Evolutionary conservation across 2,113 vertebrate species (phyloP).

Genomic region (Chlamydotis undulata): DNA sequence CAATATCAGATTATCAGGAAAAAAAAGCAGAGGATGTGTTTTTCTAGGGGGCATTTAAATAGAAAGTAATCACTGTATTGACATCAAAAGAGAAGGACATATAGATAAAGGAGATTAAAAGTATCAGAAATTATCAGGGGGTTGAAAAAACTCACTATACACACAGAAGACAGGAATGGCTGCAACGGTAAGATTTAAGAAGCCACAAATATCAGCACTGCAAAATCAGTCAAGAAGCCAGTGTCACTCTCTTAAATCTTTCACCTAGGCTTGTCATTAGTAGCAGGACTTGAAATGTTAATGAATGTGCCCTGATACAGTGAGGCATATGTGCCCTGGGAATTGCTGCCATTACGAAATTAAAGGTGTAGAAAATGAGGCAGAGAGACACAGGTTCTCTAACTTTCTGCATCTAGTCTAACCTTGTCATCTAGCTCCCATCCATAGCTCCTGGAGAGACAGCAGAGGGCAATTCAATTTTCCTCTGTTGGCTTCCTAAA

Average conservation of each 20-base stretch:
- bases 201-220: background rate
- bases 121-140: background rate
- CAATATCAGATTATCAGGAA: background rate
- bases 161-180: background rate
- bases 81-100: background rate
- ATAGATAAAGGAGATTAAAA: background rate
- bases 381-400: background rate
- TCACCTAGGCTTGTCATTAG: background rate
- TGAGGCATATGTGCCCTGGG: background rate
- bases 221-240: background rate
- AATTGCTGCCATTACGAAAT: background rate
- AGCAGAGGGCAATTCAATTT: conserved; percentile 25
- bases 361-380: background rate
- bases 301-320: background rate
- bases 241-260: background rate
- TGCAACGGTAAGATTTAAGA: background rate
- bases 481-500: background rate
- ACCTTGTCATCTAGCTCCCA: background rate
- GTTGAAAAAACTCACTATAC: background rate
- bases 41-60: background rate
- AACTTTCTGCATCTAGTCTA: background rate
- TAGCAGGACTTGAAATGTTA: background rate
- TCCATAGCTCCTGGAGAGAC: background rate
- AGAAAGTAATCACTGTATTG: background rate
- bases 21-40: background rate